Conservation (phyloP, 2,113 vertebrate species). For the Sebastes schlegelii region DNA sequence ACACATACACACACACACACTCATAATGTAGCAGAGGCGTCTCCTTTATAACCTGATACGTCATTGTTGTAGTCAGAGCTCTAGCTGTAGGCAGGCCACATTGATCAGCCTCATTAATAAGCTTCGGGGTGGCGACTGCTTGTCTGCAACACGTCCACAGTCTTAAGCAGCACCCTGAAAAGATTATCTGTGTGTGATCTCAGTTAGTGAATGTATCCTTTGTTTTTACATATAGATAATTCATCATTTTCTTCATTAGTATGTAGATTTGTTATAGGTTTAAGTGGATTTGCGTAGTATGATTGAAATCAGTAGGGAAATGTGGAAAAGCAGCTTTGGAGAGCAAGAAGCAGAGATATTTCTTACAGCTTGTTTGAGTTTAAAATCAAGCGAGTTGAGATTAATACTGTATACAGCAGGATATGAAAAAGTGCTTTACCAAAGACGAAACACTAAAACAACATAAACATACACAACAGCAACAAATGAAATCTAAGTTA, state of each 20-base stretch:
- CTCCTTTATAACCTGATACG: slow-evolving; percentile 19
- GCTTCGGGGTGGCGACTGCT: slow-evolving; percentile 32
- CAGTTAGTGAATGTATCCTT: not conserved
- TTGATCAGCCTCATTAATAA: slow-evolving; percentile 65
- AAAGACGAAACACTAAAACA: not conserved
- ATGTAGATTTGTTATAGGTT: not conserved
- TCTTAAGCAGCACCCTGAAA: slow-evolving; percentile 9
- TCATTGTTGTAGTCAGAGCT: slow-evolving; percentile 43
- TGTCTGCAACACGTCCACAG: slow-evolving; percentile 35
- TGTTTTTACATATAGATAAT: not conserved
- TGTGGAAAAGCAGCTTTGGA: not conserved
- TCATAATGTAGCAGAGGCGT: slow-evolving; percentile 1
- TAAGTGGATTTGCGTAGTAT: not conserved
- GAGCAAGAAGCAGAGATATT: not conserved
- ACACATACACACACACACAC: slow-evolving; percentile 7
- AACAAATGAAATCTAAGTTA: not conserved
- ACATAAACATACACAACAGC: not conserved
- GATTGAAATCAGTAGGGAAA: not conserved
- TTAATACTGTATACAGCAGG: too few relatives aligned
- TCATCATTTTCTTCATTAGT: not conserved
- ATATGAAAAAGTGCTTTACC: not conserved
- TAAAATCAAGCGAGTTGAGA: too few relatives aligned
- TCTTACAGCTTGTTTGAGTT: not conserved
- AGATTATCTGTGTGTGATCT: not conserved
- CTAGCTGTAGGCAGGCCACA: slow-evolving; percentile 31